Evolutionary conservation across 2,888 invertebrate genomes (phyloP).

Genomic region (Drosophila testacea): DNA sequence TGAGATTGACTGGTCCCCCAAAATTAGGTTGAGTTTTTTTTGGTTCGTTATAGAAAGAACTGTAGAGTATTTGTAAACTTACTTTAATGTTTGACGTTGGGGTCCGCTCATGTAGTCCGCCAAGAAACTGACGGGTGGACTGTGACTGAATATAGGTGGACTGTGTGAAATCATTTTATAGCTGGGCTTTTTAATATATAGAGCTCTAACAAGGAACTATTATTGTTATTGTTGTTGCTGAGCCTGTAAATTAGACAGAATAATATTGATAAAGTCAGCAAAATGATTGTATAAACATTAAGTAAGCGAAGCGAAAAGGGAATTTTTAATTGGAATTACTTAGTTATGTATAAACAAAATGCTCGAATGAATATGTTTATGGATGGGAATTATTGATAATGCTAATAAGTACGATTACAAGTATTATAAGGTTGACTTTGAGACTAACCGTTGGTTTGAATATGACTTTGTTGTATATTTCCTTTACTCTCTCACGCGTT

Average conservation of each 20-base stretch:
- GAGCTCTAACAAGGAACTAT: slow-evolving; percentile 71
- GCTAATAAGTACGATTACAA: slow-evolving; percentile 14
- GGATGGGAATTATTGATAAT: slow-evolving; percentile 37
- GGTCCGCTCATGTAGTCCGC: slow-evolving; percentile 87
- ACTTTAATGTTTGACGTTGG: slow-evolving; percentile 82
- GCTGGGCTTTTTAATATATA: slow-evolving; percentile 49
- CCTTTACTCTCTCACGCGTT: slow-evolving; percentile 15
- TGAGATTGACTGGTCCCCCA: slow-evolving; percentile 18
- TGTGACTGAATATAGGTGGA: slow-evolving; percentile 90
- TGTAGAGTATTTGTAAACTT: slow-evolving; percentile 70
- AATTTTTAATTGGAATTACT: slow-evolving; percentile 39
- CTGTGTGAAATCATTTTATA: slow-evolving; percentile 89
- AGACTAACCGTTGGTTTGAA: slow-evolving; percentile 68
- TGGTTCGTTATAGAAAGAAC: slow-evolving; percentile 27
- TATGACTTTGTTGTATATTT: slow-evolving; percentile 36
- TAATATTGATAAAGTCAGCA: slow-evolving; percentile 44
- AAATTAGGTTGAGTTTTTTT: slow-evolving; percentile 19
- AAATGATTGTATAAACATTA: slow-evolving; percentile 31
- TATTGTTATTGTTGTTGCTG: slow-evolving; percentile 45
- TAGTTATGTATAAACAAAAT: slow-evolving; percentile 36
- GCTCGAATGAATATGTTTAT: slow-evolving; percentile 48
- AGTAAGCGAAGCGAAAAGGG: slow-evolving; percentile 22
- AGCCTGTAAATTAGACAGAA: slow-evolving; percentile 59
- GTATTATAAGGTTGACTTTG: neutral
- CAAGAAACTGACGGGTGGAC: slow-evolving; percentile 89